These are phyloP conservation scores for Dilophus febrilis DNA, from an alignment of 2,888 invertebrate genomes.

Conservation along the genomic window DNA sequence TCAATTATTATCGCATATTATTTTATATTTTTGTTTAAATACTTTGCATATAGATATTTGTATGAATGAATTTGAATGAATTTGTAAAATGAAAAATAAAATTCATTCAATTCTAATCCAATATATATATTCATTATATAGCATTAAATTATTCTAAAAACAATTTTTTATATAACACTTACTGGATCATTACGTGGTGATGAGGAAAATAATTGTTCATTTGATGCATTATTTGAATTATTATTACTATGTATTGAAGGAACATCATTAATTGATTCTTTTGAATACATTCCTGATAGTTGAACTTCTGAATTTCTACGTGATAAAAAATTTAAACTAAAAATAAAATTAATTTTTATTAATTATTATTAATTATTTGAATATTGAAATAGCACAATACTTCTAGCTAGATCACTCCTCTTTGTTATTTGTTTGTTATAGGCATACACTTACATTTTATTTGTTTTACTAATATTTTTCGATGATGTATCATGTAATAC, in stretches of 20 bases:
- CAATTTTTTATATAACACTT: too few relatives aligned
- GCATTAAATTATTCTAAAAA: too few relatives aligned
- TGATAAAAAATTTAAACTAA: conserved; percentile 28
- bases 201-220: conserved; percentile 17
- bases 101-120: too few relatives aligned
- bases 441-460: conserved; percentile 10
- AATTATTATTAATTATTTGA: neutral
- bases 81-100: neutral
- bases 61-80: neutral
- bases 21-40: too few relatives aligned
- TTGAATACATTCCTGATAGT: conserved; percentile 18
- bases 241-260: conserved; percentile 21
- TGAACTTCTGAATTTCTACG: conserved; percentile 27
- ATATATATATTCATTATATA: too few relatives aligned
- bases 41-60: neutral
- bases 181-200: conserved; percentile 27
- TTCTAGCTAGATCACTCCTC: too few relatives aligned
- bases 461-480: conserved; percentile 4
- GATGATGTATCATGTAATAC: neutral
- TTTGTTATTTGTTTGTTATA: too few relatives aligned
- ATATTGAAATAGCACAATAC: too few relatives aligned
- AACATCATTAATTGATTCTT: conserved; percentile 26
- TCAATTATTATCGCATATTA: neutral
- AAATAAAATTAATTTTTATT: conserved; percentile 1
- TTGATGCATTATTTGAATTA: conserved; percentile 7